Evolutionary conservation across 2,113 vertebrate genomes (phyloP).

Genomic region (Trichechus manatus): DNA sequence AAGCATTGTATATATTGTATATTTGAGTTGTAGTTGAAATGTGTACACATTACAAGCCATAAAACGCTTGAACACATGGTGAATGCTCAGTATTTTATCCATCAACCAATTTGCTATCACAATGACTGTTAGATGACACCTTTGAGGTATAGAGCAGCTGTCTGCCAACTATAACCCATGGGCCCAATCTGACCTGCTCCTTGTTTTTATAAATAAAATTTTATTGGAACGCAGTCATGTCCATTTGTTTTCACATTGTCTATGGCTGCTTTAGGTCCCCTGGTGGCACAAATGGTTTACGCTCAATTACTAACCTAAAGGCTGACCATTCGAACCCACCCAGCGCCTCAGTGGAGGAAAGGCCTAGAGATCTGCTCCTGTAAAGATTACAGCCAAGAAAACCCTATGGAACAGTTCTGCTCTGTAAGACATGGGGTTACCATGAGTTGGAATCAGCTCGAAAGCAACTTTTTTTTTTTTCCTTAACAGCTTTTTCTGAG

Average conservation of each 20-base stretch:
- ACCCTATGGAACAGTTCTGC: not conserved
- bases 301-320: not conserved
- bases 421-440: not conserved
- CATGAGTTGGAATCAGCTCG: not conserved
- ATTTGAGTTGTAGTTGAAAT: not conserved
- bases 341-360: not conserved
- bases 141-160: not conserved
- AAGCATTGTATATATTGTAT: not conserved
- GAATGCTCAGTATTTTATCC: not conserved
- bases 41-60: not conserved
- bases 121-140: not conserved
- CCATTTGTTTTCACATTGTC: not conserved
- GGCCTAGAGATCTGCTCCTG: not conserved
- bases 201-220: slow-evolving; percentile 3
- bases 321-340: not conserved
- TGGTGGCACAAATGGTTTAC: not conserved
- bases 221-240: not conserved
- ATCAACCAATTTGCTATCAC: not conserved
- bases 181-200: not conserved
- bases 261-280: not conserved
- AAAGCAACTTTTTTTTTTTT: not conserved
- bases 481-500: not conserved
- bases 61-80: not conserved
- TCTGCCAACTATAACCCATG: not conserved
- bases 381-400: not conserved